Percentiles rank a stretch among this genome's conserved stretches.
Conservation (phyloP, 2,888 invertebrate species). For the Mesorhabditis spiculigera region DNA sequence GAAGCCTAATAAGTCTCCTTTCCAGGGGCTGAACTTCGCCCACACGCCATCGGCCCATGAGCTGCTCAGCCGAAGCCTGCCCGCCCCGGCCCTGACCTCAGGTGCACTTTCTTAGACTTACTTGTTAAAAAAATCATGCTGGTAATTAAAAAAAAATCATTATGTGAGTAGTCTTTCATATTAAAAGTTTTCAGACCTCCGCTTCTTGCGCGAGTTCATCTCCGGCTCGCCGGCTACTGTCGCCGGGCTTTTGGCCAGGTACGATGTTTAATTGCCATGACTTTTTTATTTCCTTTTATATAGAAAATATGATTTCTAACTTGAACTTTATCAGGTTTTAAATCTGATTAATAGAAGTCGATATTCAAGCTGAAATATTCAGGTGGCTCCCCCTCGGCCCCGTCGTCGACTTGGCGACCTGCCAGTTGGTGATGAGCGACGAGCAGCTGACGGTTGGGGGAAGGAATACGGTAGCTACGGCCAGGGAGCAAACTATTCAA, state of each 20-base stretch:
- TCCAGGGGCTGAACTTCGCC: not conserved
- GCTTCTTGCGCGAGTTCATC: constrained; percentile 68
- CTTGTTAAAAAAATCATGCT: no score
- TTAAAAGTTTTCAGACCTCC: constrained; percentile 60
- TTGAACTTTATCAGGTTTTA: constrained; percentile 7
- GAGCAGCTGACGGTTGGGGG: constrained; percentile 41
- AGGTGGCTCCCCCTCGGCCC: constrained; percentile 16
- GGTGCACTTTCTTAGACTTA: not conserved
- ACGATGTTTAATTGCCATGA: no score
- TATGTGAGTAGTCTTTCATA: no score
- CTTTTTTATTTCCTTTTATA: no score
- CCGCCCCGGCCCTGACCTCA: constrained; percentile 22
- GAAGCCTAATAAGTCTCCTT: not conserved
- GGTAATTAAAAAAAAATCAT: not conserved
- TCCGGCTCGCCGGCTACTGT: constrained; percentile 78
- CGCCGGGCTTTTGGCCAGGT: constrained; percentile 80
- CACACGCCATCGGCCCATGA: constrained; percentile 63
- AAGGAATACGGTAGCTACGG: constrained; percentile 26
- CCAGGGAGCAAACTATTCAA: not conserved
- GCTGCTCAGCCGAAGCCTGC: constrained; percentile 65
- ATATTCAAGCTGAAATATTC: not conserved
- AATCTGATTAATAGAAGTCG: not conserved
- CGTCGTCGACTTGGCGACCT: constrained; percentile 34
- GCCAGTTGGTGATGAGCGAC: constrained; percentile 68
- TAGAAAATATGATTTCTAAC: constrained; percentile 76